Evolutionary conservation across 2,797 vertebrate genomes (phyloP).

Genomic region (Gobio occitaniae): DNA sequence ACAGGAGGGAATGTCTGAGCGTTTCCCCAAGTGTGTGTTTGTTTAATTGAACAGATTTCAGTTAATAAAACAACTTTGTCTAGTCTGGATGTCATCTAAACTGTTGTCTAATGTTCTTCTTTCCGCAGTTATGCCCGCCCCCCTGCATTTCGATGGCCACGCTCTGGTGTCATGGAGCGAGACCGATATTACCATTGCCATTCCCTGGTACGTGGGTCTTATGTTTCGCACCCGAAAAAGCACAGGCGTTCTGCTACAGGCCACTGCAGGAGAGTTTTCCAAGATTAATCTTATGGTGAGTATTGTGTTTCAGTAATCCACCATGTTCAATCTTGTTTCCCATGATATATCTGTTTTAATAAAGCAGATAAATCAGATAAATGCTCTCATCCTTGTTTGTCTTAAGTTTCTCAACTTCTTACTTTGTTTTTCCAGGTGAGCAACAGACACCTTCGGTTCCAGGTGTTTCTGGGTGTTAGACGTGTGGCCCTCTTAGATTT

Average conservation of each 20-base stretch:
- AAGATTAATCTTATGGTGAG: constrained; percentile 86
- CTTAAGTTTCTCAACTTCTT: neutral
- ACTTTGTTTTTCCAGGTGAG: constrained; percentile 74
- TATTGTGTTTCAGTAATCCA: constrained; percentile 10
- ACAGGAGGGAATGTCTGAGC: constrained; percentile 20
- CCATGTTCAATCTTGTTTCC: neutral
- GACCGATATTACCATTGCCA: constrained; percentile 85
- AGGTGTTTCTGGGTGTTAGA: constrained; percentile 79
- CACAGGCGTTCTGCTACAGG: constrained; percentile 82
- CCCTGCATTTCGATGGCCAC: constrained; percentile 83
- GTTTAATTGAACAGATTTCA: constrained; percentile 20
- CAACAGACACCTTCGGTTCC: constrained; percentile 78
- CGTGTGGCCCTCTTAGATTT: constrained; percentile 79
- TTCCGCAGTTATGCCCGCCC: constrained; percentile 83
- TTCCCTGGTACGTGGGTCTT: constrained; percentile 89
- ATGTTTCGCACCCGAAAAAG: constrained; percentile 88
- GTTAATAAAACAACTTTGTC: constrained; percentile 5
- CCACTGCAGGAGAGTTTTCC: constrained; percentile 79
- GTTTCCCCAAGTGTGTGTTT: constrained; percentile 8
- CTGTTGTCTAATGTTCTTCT: constrained; percentile 22
- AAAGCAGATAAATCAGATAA: neutral
- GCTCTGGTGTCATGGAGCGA: constrained; percentile 84
- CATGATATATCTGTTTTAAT: neutral
- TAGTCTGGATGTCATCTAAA: neutral
- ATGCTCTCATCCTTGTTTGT: neutral